These are phyloP conservation scores for Sceloporus tristichus DNA, from an alignment of 2,113 vertebrate genomes.

Conservation along the genomic window DNA sequence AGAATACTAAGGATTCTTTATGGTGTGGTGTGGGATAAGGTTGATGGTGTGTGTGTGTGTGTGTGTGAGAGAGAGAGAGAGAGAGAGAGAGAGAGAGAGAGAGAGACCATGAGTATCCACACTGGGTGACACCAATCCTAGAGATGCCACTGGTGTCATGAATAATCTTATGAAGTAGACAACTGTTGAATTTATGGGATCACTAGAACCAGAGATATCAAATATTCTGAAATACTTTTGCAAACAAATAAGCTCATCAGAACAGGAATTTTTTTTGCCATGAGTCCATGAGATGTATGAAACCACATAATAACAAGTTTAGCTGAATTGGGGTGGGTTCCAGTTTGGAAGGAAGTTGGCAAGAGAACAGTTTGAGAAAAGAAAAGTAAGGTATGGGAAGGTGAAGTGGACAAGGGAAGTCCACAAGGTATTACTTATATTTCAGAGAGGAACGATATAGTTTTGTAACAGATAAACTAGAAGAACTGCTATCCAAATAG, in stretches of 20 bases:
- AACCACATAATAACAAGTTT: background rate
- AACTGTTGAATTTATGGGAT: conserved; percentile 22
- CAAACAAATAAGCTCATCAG: background rate
- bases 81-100: too few relatives aligned
- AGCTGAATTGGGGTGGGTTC: conserved; percentile 15
- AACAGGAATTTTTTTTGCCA: conserved; percentile 22
- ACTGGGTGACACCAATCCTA: too few relatives aligned
- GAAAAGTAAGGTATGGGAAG: background rate
- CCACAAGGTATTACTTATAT: background rate
- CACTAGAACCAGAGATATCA: conserved; percentile 15
- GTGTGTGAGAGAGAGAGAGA: too few relatives aligned
- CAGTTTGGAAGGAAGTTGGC: background rate
- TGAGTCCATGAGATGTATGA: conserved; percentile 2
- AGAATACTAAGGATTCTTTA: too few relatives aligned
- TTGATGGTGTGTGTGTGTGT: too few relatives aligned
- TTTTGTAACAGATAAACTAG: background rate
- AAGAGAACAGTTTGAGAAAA: background rate
- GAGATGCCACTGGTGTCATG: background rate
- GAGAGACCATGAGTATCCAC: too few relatives aligned
- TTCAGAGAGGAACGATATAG: background rate
- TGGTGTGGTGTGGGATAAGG: too few relatives aligned
- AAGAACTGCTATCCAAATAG: rapidly evolving
- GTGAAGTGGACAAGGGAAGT: too few relatives aligned
- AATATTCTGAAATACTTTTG: conserved; percentile 42
- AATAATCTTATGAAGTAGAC: conserved; percentile 30